These are phyloP conservation scores for Eutolmus rufibarbis DNA, from an alignment of 2,888 invertebrate species.

Conservation along the genomic window DNA sequence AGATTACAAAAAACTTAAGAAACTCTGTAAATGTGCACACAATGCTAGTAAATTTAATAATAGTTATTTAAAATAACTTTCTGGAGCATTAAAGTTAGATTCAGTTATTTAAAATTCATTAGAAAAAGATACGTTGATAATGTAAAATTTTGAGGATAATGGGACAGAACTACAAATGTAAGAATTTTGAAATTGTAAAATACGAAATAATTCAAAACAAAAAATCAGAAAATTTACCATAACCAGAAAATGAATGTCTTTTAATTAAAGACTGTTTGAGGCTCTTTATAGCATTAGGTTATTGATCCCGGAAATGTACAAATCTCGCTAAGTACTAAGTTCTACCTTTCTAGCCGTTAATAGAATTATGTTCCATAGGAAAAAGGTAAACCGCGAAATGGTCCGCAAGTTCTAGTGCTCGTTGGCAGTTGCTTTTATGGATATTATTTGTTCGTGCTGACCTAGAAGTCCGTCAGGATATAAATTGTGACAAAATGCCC, in stretches of 20 bases:
- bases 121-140: too few species aligned
- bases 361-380: background rate
- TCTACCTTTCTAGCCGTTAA: background rate
- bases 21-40: too few species aligned
- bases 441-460: conserved; percentile 1
- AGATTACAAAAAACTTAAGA: too few species aligned
- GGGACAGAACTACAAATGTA: too few species aligned
- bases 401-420: background rate
- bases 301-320: background rate
- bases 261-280: background rate
- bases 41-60: too few species aligned
- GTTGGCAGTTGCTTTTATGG: background rate
- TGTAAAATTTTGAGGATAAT: too few species aligned
- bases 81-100: too few species aligned
- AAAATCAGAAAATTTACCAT: background rate
- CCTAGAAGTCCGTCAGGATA: background rate
- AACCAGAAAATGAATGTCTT: background rate
- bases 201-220: background rate
- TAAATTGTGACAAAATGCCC: conserved; percentile 8
- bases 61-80: too few species aligned
- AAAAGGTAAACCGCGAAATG: background rate
- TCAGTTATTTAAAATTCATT: too few species aligned
- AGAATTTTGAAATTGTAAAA: too few species aligned
- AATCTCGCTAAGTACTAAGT: background rate
- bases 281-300: background rate